Evolutionary conservation across 2,888 invertebrate genomes (phyloP), one percentile per base, ranked within the genome.

Genomic region (Mesochorus sp.): DNA sequence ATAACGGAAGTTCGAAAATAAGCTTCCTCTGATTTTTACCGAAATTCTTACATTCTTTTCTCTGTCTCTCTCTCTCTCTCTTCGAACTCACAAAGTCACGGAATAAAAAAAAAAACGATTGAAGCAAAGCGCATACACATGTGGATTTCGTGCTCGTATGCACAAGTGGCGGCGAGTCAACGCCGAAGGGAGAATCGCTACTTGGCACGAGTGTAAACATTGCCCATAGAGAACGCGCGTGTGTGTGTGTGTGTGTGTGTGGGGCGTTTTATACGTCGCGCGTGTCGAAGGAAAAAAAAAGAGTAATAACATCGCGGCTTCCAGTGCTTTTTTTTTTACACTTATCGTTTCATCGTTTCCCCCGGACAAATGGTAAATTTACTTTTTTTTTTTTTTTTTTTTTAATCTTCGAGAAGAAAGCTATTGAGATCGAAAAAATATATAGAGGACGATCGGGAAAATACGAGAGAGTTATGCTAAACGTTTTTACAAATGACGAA

Each of bases 401-500:
- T 37, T 2, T 37, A 4, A 2, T n/a, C n/a, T n/a, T n/a, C n/a
- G n/a, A n/a, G n/a, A n/a, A n/a, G n/a, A n/a, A n/a, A n/a, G n/a
- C n/a, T n/a, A n/a, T n/a, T n/a, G n/a, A n/a, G n/a, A n/a, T n/a
- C n/a, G n/a, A n/a, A n/a, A n/a, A n/a, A n/a, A n/a, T n/a, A n/a
- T 8, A 14, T 55, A 28, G 21, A 28, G 10, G 8, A 31, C 12
- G 42, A 44, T 47, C 14, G 12, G 24, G 47, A 55, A 21, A 12
- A 47, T 53, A 62, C 10, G 31, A 31, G 24, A 62, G 49, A 71
- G 71, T 67, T 62, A 75, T 79, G 77, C 62, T 49, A 21, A 66
- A 74, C 70, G 53, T 61, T 57, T 74, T 47, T 44, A 81, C 80
- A 78, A 81, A 81, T 80, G 81, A 76, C 72, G 77, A 62, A 34